Conservation (phyloP, 2,888 invertebrate genomes). For the Peribatodes rhomboidaria region DNA sequence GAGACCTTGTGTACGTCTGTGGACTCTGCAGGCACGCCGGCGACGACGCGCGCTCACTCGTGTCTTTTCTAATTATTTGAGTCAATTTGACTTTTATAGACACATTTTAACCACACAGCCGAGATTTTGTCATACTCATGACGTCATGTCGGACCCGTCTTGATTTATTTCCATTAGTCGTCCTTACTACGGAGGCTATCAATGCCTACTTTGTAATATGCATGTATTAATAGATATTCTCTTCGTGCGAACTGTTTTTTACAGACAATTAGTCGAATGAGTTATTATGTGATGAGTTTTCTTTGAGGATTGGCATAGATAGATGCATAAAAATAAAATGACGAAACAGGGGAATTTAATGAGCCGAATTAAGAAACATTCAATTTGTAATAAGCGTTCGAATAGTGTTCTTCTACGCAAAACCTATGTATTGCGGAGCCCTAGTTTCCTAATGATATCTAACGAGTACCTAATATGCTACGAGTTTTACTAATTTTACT, state of each 20-base stretch:
- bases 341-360: too few species aligned
- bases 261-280: too few species aligned
- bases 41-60: conserved; percentile 29
- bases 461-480: not conserved
- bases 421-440: not conserved
- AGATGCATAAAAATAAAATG: too few species aligned
- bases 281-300: not conserved
- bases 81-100: conserved; percentile 51
- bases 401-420: too few species aligned
- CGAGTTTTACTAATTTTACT: conserved; percentile 5
- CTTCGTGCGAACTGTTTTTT: too few species aligned
- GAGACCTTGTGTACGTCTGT: conserved; percentile 44
- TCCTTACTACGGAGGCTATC: not conserved
- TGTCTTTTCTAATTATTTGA: conserved; percentile 46
- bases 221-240: too few species aligned
- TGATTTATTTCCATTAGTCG: conserved; percentile 16
- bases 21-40: not conserved
- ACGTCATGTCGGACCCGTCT: conserved; percentile 28
- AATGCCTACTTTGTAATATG: not conserved
- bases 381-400: too few species aligned
- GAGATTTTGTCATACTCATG: conserved; percentile 34
- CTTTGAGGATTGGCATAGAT: too few species aligned
- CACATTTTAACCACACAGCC: conserved; percentile 27
- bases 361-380: too few species aligned
- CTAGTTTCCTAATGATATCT: conserved; percentile 5